A percentile compares a stretch with the other conserved stretches of the same genome.
phyloP scores from a whole-genome alignment of 2,888 invertebrate genomes.

The Gasteruption jaculator region DNA sequence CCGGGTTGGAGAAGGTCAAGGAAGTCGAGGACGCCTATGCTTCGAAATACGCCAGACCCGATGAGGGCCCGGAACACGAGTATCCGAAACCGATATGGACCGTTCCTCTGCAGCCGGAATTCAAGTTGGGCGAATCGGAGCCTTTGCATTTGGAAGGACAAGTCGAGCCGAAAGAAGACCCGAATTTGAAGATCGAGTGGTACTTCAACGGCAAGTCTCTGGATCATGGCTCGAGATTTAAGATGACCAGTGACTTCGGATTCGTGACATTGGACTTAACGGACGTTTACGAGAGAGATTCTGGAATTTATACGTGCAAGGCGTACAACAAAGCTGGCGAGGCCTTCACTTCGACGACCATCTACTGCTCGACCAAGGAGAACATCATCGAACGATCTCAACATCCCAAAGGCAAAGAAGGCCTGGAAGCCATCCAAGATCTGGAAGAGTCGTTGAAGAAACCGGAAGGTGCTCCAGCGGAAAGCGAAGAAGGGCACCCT shows the following conservation, averaged over 20 bases:
- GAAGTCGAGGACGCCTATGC: constrained; percentile 82
- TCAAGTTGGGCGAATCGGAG: constrained; percentile 76
- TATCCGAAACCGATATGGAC: constrained; percentile 85
- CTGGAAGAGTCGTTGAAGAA: constrained; percentile 80
- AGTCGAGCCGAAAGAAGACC: constrained; percentile 91
- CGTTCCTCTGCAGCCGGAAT: constrained; percentile 75
- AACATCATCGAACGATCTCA: constrained; percentile 83
- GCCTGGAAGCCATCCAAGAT: constrained; percentile 85
- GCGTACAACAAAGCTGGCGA: constrained; percentile 85
- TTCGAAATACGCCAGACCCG: constrained; percentile 66
- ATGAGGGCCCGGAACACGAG: constrained; percentile 68
- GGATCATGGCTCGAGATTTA: constrained; percentile 84
- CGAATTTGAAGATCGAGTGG: constrained; percentile 88
- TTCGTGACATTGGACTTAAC: constrained; percentile 91
- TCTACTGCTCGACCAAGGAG: constrained; percentile 78
- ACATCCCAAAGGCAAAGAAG: constrained; percentile 93
- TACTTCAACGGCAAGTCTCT: constrained; percentile 87
- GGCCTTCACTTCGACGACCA: constrained; percentile 86
- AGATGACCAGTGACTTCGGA: constrained; percentile 92
- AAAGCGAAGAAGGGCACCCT: constrained; percentile 76
- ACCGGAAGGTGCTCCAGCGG: constrained; percentile 64
- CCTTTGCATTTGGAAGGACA: constrained; percentile 89
- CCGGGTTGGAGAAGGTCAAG: constrained; percentile 83
- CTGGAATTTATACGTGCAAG: constrained; percentile 90
- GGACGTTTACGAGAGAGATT: constrained; percentile 89